Conservation (phyloP, 2,797 vertebrate genomes). For the Lagodon rhomboides region DNA sequence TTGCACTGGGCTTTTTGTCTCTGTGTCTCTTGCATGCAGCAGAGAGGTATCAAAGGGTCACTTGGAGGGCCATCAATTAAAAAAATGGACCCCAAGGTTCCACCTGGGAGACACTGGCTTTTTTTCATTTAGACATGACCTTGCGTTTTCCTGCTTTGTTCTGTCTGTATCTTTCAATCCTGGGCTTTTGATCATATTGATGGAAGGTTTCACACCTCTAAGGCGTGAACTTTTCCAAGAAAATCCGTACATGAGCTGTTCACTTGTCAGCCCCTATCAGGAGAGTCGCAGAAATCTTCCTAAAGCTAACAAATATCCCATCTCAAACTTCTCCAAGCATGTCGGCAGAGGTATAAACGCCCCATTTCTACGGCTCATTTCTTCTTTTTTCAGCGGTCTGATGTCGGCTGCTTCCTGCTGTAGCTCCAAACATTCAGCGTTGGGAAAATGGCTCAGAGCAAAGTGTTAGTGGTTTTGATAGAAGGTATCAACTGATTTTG, state of each 20-base stretch:
- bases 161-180: constrained; percentile 17
- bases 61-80: not conserved
- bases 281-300: constrained; percentile 25
- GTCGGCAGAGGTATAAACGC: constrained; percentile 29
- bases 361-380: constrained; percentile 55
- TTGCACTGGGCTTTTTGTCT: not conserved
- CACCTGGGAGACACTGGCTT: not conserved
- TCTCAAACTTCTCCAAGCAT: constrained; percentile 28
- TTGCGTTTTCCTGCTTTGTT: not conserved
- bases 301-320: constrained; percentile 41
- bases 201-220: constrained; percentile 10
- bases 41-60: not conserved
- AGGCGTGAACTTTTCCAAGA: constrained; percentile 17
- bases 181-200: constrained; percentile 26
- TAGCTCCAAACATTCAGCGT: constrained; percentile 18
- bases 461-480: constrained; percentile 36
- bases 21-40: not conserved
- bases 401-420: constrained; percentile 21
- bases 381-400: constrained; percentile 25
- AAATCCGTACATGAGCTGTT: constrained; percentile 31
- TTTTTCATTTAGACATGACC: not conserved
- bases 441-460: constrained; percentile 35
- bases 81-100: not conserved
- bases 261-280: constrained; percentile 30
- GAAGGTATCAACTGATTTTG: constrained; percentile 26